A percentile compares a stretch with the other conserved stretches of the same genome.
Conservation (phyloP, 2,888 invertebrate species). For the Lacanobia oleracea region DNA sequence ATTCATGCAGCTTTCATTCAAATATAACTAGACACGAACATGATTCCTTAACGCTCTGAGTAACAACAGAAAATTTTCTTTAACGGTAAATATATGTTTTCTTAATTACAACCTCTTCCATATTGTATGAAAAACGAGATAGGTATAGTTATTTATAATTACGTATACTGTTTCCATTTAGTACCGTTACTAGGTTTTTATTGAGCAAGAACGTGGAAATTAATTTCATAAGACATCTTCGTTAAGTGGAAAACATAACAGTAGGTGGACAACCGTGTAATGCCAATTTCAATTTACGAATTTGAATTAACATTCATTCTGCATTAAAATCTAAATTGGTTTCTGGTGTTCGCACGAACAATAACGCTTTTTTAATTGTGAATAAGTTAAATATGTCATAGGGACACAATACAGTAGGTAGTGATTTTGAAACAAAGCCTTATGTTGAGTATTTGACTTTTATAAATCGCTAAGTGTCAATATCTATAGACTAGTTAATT, state of each 20-base stretch:
- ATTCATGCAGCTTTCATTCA: conserved; percentile 14
- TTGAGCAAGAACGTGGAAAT: conserved; percentile 52
- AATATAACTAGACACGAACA: conserved; percentile 10
- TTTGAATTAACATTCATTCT: conserved; percentile 49
- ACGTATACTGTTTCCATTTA: conserved; percentile 49
- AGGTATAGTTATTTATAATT: conserved; percentile 45
- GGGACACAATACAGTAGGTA: neutral
- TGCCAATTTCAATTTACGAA: conserved; percentile 57
- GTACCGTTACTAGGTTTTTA: conserved; percentile 54
- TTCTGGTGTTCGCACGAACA: conserved; percentile 39
- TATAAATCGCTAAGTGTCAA: neutral
- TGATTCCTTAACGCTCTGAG: conserved; percentile 11
- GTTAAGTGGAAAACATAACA: conserved; percentile 52
- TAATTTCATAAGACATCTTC: conserved; percentile 55
- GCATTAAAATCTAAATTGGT: conserved; percentile 57
- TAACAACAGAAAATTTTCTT: conserved; percentile 28
- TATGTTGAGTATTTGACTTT: neutral
- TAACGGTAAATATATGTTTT: conserved; percentile 49
- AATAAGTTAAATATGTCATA: conserved; percentile 1
- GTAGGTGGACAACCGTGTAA: conserved; percentile 53
- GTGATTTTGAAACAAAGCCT: neutral
- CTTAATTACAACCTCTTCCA: conserved; percentile 52
- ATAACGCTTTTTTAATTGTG: conserved; percentile 28
- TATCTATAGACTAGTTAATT: neutral
- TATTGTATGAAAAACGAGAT: conserved; percentile 41